Conservation (phyloP, 1,140 invertebrate species). For the Holotrichia oblita region DNA sequence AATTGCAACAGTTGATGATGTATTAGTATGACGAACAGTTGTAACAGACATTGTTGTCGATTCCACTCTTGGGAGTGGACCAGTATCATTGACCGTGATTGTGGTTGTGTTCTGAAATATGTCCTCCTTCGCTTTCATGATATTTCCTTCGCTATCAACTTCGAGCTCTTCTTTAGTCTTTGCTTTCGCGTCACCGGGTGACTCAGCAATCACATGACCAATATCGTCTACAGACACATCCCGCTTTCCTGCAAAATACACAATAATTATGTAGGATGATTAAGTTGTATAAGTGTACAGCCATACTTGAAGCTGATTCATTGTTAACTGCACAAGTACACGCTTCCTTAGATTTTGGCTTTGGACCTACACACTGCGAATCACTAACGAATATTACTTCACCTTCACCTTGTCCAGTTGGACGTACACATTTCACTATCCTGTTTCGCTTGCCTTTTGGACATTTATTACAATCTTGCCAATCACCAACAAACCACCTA, state of each 20-base stretch:
- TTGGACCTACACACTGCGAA: conserved; percentile 54
- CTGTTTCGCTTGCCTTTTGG: conserved; percentile 49
- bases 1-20: no score
- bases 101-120: not conserved
- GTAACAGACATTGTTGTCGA: no score
- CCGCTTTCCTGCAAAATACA: not conserved
- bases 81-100: no score
- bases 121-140: not conserved
- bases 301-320: not conserved
- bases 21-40: no score
- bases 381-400: conserved; percentile 57
- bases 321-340: conserved; percentile 44
- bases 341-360: conserved; percentile 52
- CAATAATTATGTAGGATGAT: not conserved
- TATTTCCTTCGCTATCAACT: not conserved
- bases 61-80: no score
- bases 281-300: not conserved
- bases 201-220: not conserved
- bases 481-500: conserved; percentile 61
- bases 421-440: conserved; percentile 57
- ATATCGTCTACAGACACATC: not conserved
- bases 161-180: not conserved
- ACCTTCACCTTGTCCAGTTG: conserved; percentile 58
- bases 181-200: not conserved
- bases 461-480: conserved; percentile 54